Percentiles rank a stretch among this genome's conserved stretches.
Conservation (phyloP, 1,140 invertebrate genomes). For the Sesamia nonagrioides region DNA sequence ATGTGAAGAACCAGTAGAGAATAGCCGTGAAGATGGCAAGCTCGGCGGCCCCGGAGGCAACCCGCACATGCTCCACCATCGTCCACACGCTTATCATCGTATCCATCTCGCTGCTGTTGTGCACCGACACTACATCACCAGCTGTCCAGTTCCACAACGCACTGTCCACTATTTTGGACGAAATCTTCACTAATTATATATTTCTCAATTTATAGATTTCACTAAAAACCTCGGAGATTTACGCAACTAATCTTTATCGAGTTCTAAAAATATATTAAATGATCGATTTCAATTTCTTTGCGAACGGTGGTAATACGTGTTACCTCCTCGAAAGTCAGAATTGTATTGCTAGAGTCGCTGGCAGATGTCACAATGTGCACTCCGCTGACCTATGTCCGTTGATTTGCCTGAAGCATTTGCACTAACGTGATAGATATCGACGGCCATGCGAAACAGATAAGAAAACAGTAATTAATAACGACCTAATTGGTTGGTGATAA, state of each 20-base stretch:
- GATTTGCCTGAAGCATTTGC: constrained; percentile 14
- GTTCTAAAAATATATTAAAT: constrained; percentile 30
- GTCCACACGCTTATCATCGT: constrained; percentile 80
- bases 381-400: constrained; percentile 36
- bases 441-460: constrained; percentile 54
- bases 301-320: constrained; percentile 18
- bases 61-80: constrained; percentile 78
- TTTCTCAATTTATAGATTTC: constrained; percentile 12
- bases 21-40: constrained; percentile 84
- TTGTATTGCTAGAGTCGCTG: constrained; percentile 21
- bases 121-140: constrained; percentile 73
- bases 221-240: constrained; percentile 15
- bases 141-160: constrained; percentile 66
- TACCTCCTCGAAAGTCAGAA: constrained; percentile 33
- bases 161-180: constrained; percentile 67
- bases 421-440: constrained; percentile 69
- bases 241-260: constrained; percentile 33
- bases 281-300: constrained; percentile 33
- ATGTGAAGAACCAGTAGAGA: constrained; percentile 87
- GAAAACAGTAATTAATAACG: constrained; percentile 69
- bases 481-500: constrained; percentile 70
- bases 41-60: constrained; percentile 81
- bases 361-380: constrained; percentile 36
- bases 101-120: constrained; percentile 70
- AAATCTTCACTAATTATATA: constrained; percentile 44